Conservation (phyloP, 2,888 invertebrate species). For the Tupiocoris notatus region DNA sequence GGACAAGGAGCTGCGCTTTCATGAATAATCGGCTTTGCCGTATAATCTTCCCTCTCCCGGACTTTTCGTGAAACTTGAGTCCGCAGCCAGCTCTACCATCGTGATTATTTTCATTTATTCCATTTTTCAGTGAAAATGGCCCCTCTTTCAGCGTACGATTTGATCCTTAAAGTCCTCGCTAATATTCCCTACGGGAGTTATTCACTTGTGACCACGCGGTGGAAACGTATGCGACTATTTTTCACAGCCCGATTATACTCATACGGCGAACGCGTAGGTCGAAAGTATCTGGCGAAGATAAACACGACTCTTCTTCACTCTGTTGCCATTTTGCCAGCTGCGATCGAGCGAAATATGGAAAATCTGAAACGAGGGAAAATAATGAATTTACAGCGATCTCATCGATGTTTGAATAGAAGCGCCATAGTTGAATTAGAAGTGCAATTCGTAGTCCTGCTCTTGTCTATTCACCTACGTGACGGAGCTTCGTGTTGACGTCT, state of each 20-base stretch:
- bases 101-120: background rate
- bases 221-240: too few relatives aligned
- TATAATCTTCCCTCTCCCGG: slow-evolving; percentile 20
- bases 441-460: background rate
- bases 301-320: too few relatives aligned
- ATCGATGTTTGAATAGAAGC: too few relatives aligned
- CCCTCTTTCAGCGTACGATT: background rate
- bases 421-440: background rate
- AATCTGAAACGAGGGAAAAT: too few relatives aligned
- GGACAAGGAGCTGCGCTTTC: slow-evolving; percentile 26
- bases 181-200: background rate
- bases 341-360: too few relatives aligned
- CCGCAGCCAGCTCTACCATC: background rate
- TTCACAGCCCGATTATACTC: too few relatives aligned
- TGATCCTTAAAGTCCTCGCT: background rate
- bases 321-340: too few relatives aligned
- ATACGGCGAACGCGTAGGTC: too few relatives aligned
- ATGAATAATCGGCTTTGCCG: slow-evolving; percentile 36
- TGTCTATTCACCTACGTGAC: background rate
- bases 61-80: background rate
- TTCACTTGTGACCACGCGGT: too few relatives aligned
- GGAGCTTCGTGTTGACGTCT: background rate
- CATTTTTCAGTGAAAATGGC: background rate
- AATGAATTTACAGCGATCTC: too few relatives aligned
- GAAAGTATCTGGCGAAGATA: too few relatives aligned